Evolutionary conservation across 2,113 vertebrate genomes (phyloP).

Genomic region (Mobula birostris): DNA sequence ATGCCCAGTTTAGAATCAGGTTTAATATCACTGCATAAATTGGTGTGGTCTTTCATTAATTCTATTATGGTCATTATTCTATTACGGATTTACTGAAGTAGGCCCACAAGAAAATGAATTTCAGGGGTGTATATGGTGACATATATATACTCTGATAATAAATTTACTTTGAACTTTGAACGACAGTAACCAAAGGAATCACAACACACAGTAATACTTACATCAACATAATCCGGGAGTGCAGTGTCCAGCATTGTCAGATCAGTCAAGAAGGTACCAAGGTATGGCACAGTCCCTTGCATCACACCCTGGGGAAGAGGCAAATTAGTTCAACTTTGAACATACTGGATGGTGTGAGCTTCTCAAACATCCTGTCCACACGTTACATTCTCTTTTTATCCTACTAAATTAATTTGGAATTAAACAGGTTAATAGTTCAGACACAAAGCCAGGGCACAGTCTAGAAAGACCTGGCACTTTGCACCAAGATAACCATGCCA

Average conservation of each 20-base stretch:
- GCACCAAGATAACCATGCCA: not conserved
- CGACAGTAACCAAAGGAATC: not conserved
- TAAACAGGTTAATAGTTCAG: not conserved
- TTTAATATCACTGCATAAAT: too few relatives aligned
- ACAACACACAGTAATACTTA: conserved; percentile 45
- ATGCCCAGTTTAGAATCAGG: too few relatives aligned
- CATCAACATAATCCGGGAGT: conserved; percentile 77
- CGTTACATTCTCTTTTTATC: not conserved
- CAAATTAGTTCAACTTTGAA: not conserved
- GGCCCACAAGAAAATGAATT: too few relatives aligned
- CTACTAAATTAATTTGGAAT: not conserved
- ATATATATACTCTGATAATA: too few relatives aligned
- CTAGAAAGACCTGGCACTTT: not conserved
- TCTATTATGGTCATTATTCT: too few relatives aligned
- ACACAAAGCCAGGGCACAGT: conserved; percentile 37
- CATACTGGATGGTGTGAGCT: not conserved
- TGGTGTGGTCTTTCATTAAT: too few relatives aligned
- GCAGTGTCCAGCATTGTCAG: conserved; percentile 87
- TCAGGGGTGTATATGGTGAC: too few relatives aligned
- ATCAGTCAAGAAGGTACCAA: conserved; percentile 86
- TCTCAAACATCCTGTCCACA: not conserved
- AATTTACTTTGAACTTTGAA: too few relatives aligned
- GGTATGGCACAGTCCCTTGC: conserved; percentile 86
- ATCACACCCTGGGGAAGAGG: conserved; percentile 71
- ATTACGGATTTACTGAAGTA: too few relatives aligned